Conservation (phyloP, 2,888 invertebrate species). For the Acholoe squamosa region DNA sequence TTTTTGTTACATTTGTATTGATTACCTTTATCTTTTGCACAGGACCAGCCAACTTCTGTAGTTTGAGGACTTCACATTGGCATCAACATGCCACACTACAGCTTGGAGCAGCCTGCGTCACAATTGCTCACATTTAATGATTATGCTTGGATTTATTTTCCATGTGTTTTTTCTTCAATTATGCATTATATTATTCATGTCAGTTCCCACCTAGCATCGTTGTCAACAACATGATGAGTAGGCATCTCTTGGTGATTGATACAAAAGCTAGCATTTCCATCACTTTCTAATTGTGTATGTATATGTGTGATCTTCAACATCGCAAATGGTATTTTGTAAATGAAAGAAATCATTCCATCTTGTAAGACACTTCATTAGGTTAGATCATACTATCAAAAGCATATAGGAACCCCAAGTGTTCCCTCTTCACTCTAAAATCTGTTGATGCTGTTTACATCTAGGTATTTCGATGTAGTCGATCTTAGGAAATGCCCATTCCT, state of each 20-base stretch:
- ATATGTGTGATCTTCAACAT: neutral
- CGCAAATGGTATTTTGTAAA: conserved; percentile 24
- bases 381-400: no score
- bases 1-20: neutral
- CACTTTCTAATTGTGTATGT: neutral
- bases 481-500: no score
- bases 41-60: neutral
- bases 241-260: neutral
- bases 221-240: neutral
- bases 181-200: neutral
- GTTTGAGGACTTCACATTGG: conserved; percentile 2
- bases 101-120: neutral
- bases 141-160: neutral
- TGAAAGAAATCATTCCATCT: conserved; percentile 16
- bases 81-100: neutral
- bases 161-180: neutral
- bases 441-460: no score
- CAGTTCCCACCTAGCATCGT: neutral
- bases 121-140: neutral
- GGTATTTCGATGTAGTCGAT: no score
- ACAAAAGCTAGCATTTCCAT: neutral
- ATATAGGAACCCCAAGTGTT: no score
- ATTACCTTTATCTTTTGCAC: neutral
- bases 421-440: no score
- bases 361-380: neutral